These are phyloP conservation scores for Acronicta alni DNA, from an alignment of 2,888 invertebrate species.

Conservation along the genomic window DNA sequence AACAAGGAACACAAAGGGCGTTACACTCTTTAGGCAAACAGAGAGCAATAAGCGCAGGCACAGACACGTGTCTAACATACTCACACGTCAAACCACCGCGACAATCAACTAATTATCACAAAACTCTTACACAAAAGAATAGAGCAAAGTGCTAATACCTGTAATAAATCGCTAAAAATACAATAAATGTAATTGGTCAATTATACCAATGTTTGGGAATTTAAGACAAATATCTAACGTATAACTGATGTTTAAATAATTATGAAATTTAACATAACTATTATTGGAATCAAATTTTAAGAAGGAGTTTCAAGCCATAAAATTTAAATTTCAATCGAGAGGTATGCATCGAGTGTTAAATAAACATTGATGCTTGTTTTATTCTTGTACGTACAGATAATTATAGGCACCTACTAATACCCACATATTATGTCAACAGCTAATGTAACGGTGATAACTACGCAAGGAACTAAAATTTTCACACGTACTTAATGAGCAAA, in stretches of 20 bases:
- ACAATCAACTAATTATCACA: constrained; percentile 84
- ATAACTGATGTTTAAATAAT: constrained; percentile 25
- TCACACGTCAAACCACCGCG: constrained; percentile 37
- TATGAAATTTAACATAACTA: constrained; percentile 17
- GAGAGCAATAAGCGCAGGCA: constrained; percentile 65
- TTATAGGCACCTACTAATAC: constrained; percentile 64
- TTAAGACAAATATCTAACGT: constrained; percentile 18
- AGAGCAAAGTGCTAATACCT: constrained; percentile 50
- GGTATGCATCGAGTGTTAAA: constrained; percentile 40
- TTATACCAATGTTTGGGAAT: constrained; percentile 36
- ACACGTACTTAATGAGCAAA: constrained; percentile 68
- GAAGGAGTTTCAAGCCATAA: constrained; percentile 5
- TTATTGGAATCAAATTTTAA: constrained; percentile 28
- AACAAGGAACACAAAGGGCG: constrained; percentile 88
- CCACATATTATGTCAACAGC: constrained; percentile 64
- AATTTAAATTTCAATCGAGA: constrained; percentile 35
- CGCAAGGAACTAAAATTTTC: constrained; percentile 68
- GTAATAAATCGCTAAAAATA: constrained; percentile 50
- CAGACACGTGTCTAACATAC: constrained; percentile 65
- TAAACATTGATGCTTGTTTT: constrained; percentile 44
- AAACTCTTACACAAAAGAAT: constrained; percentile 65
- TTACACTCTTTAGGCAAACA: constrained; percentile 86
- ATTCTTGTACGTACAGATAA: constrained; percentile 62
- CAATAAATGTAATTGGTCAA: constrained; percentile 50
- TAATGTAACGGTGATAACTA: constrained; percentile 69